These are phyloP conservation scores for Periplaneta americana DNA, from an alignment of 1,140 invertebrate genomes.

Conservation along the genomic window DNA sequence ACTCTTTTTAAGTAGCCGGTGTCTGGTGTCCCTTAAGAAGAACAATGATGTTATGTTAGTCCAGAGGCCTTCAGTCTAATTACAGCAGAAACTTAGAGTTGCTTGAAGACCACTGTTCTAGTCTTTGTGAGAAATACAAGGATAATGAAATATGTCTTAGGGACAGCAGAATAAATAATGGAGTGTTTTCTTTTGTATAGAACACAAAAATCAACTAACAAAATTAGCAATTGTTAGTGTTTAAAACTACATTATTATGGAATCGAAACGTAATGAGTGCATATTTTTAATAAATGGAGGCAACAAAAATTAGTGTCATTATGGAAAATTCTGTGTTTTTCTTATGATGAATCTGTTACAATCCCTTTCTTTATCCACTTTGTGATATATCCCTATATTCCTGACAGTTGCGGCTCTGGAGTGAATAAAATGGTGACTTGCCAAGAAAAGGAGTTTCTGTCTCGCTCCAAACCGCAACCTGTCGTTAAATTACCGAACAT, in stretches of 20 bases:
- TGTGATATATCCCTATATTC: no score
- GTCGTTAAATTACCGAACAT: no score
- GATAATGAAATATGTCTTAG: not conserved
- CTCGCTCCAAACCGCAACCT: no score
- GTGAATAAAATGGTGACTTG: no score
- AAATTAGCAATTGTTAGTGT: not conserved
- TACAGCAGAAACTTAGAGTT: not conserved
- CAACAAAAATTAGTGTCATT: not conserved
- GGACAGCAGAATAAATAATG: not conserved
- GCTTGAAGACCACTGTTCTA: not conserved
- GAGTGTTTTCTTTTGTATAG: not conserved
- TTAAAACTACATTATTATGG: not conserved
- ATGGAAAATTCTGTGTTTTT: not conserved
- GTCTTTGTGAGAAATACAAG: not conserved
- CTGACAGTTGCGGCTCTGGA: no score
- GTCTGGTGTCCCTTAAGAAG: not conserved
- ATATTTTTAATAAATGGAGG: slow-evolving; percentile 17
- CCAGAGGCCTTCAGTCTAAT: not conserved
- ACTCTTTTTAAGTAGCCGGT: not conserved
- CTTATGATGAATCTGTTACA: no score
- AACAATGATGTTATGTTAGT: not conserved
- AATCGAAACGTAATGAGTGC: not conserved
- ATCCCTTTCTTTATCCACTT: no score
- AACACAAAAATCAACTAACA: not conserved
- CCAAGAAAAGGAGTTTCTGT: no score